Evolutionary conservation across 2,113 vertebrate genomes (phyloP), one percentile per base, ranked within the genome.

Genomic region (Hystrix brachyura): DNA sequence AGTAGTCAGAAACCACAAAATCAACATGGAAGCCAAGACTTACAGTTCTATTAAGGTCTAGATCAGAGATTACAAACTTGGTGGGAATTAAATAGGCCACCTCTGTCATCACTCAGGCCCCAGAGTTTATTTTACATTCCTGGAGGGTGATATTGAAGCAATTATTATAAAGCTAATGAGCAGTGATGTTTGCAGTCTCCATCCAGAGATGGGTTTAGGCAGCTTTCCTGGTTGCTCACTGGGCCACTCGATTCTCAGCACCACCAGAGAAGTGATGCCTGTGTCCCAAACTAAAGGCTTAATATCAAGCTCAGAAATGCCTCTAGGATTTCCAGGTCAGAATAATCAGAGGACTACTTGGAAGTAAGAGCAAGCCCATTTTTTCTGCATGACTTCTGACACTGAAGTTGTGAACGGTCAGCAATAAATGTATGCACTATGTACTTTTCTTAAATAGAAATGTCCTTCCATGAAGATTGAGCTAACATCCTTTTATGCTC

Each of bases 1-100:
- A 90, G 60, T 80, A 72, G 27, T 93, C 81, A 91, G 51, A 91
- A 92, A 91, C 13, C 34, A 57, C 51, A 69, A 90, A 62, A 87
- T 92, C 55, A 53, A 13, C 17, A 8, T 78, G 46, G 46, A 38
- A 64, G 38, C 46, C 84, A 92, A 94, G 32, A 92, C 19, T 32
- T 97, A 74, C 7, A 64, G 53, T 38, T 87, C 67, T 55, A 89
- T 76, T 78, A 74, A 27, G 21, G 29, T 85, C n/a, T 86, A 81
- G 82, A 83, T 86, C 46, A 82, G n/a, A 25, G 38, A 34, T 96
- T 65, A 71, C 67, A 92, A 87, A 81, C 57, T 48, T 72, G 19
- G 19, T 94, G 76, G 81, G 90, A 88, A 87, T 94, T 59, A 5
- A 53, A 76, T 43, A 90, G 84, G 71, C 59, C 59, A n/a, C 18